These are phyloP conservation scores for Didymodactylos carnosus DNA, from an alignment of 2,888 invertebrate genomes.

Conservation along the genomic window DNA sequence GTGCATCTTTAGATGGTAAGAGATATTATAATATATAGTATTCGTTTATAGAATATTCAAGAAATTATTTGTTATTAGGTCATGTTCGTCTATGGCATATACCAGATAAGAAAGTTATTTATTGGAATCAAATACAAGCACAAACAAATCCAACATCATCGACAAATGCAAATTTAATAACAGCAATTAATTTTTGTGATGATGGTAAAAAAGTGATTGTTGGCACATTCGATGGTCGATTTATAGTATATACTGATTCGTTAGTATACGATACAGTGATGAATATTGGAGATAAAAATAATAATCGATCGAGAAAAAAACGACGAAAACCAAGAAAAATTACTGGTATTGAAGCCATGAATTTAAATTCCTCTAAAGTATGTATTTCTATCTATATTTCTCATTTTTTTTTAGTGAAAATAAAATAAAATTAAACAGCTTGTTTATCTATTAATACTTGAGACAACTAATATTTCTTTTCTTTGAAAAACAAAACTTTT, in stretches of 20 bases:
- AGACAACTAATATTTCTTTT: background rate
- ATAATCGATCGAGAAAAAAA: background rate
- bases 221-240: slow-evolving; percentile 90
- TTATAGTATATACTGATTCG: slow-evolving; percentile 78
- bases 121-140: slow-evolving; percentile 62
- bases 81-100: slow-evolving; percentile 76
- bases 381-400: background rate
- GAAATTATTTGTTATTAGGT: background rate
- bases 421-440: background rate
- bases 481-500: background rate
- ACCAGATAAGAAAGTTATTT: slow-evolving; percentile 90
- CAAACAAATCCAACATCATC: slow-evolving; percentile 51
- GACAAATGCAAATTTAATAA: slow-evolving; percentile 61
- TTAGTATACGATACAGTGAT: slow-evolving; percentile 34
- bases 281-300: background rate
- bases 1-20: slow-evolving; percentile 85
- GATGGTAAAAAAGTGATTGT: slow-evolving; percentile 95
- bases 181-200: slow-evolving; percentile 86
- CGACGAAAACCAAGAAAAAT: slow-evolving; percentile 41
- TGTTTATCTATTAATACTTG: no score
- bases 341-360: slow-evolving; percentile 83
- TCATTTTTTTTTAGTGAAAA: background rate
- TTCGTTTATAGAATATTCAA: no score
- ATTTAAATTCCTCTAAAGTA: slow-evolving; percentile 65
- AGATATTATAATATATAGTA: no score